Base-by-base conservation (phyloP, 2,888 invertebrate genomes). In the Euphydryas editha region DNA sequence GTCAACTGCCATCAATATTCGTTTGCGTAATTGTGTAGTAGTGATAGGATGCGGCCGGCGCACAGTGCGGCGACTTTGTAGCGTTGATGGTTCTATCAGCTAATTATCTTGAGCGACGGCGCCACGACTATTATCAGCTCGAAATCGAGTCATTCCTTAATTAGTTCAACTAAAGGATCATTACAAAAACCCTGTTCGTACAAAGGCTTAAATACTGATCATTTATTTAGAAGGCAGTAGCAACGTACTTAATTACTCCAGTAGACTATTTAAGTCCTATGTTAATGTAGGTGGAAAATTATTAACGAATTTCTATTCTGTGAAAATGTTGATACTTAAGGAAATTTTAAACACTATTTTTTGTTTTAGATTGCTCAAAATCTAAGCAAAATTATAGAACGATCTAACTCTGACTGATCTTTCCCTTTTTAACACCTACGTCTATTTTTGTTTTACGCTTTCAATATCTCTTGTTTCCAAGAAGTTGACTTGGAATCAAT, bases 401-500 rank as follows among this genome's bases (percentile, higher is more conserved):
- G 24, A 24, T 56, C 46, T 49, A 39, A 57, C 44, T 44, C 46
- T 21, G 59, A 56, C 42, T 64, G 63, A 60, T 72, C 71, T 75
- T 72, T 74, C 70, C 73, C 75, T 74, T 78, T 66, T 72, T 66
- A 65, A 69, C 68, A 67, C 64, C 62, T 62, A 72, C 73, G 76
- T 78, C 80, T 83, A 83, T 83, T 84, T 86, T 78, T 65, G 76
- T 78, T 74, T 72, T 71, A 71, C 69, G 71, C 76, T 79, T 81
- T 79, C 77, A 80, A 81, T 72, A 81, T 79, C 79, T 78, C 75
- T 72, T 75, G 76, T 77, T 88, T 87, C 86, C 77, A 39, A 76
- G 87, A 85, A 87, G 76, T 78, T 70, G 77, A 80, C 79, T 80
- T 73, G 76, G 76, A 79, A 76, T 74, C 70, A 73, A 76, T 90